Evolutionary conservation across 2,888 invertebrate species (phyloP).

Genomic region (Hartigia nigra): DNA sequence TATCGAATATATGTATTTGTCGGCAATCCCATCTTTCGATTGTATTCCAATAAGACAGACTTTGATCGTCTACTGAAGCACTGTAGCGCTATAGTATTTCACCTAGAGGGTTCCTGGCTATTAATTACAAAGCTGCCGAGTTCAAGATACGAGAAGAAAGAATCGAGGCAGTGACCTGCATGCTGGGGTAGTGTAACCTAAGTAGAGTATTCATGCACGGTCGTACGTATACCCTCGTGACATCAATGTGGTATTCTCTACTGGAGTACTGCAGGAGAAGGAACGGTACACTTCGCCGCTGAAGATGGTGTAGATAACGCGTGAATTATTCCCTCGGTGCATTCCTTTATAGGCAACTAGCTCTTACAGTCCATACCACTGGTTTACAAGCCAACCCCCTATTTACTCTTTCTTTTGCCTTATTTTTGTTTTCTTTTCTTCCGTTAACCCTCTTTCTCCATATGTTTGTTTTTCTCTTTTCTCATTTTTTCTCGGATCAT

Average conservation of each 20-base stretch:
- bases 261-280: conserved; percentile 44
- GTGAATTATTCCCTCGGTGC: conserved; percentile 61
- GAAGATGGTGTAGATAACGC: conserved; percentile 63
- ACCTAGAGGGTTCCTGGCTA: too few relatives aligned
- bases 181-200: conserved; percentile 28
- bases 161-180: conserved; percentile 1
- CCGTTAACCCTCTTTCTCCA: not conserved
- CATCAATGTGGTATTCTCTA: conserved; percentile 37
- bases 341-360: conserved; percentile 45
- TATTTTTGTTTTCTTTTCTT: too few relatives aligned
- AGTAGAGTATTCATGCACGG: conserved; percentile 39
- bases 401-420: too few relatives aligned
- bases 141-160: not conserved
- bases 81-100: too few relatives aligned
- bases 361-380: too few relatives aligned
- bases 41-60: too few relatives aligned
- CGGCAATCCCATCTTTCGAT: too few relatives aligned
- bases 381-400: too few relatives aligned
- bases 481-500: conserved; percentile 1
- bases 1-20: too few relatives aligned
- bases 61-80: too few relatives aligned
- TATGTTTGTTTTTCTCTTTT: conserved; percentile 10
- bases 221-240: conserved; percentile 33
- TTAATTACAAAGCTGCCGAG: too few relatives aligned
- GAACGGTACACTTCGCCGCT: conserved; percentile 51